Conservation (phyloP, 1,140 invertebrate genomes). For the Sycophaga agraensis region DNA sequence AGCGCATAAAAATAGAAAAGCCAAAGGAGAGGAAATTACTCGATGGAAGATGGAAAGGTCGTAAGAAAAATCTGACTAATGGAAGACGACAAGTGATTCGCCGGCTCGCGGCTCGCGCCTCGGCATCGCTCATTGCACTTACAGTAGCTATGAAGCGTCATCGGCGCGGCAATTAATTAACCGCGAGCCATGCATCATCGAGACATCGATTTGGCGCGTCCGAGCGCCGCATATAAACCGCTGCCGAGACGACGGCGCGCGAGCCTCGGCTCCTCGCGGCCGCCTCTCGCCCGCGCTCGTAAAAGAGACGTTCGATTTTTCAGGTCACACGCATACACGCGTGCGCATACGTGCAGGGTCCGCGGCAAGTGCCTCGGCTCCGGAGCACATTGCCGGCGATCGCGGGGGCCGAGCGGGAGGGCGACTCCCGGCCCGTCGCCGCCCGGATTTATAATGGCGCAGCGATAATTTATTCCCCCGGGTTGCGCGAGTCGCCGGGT, state of each 20-base stretch:
- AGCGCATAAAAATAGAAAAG: background rate
- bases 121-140: background rate
- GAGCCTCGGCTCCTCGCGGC: background rate
- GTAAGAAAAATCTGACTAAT: background rate
- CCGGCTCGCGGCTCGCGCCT: too few relatives aligned
- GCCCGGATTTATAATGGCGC: conserved; percentile 43
- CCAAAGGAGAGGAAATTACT: background rate
- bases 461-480: conserved; percentile 48
- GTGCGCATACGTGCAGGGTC: too few relatives aligned
- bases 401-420: conserved; percentile 34
- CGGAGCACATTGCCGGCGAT: too few relatives aligned
- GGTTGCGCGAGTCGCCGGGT: conserved; percentile 17
- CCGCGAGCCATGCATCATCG: conserved; percentile 7
- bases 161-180: conserved; percentile 26
- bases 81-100: background rate
- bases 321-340: background rate
- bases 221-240: background rate
- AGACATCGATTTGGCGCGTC: conserved; percentile 26
- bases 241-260: background rate
- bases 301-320: conserved; percentile 7
- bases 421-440: too few relatives aligned
- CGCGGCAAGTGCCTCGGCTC: too few relatives aligned
- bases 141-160: conserved; percentile 14
- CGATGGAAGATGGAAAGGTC: too few relatives aligned
- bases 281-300: background rate